These are phyloP conservation scores for Zingel zingel DNA, from an alignment of 2,113 vertebrate genomes.

Conservation along the genomic window DNA sequence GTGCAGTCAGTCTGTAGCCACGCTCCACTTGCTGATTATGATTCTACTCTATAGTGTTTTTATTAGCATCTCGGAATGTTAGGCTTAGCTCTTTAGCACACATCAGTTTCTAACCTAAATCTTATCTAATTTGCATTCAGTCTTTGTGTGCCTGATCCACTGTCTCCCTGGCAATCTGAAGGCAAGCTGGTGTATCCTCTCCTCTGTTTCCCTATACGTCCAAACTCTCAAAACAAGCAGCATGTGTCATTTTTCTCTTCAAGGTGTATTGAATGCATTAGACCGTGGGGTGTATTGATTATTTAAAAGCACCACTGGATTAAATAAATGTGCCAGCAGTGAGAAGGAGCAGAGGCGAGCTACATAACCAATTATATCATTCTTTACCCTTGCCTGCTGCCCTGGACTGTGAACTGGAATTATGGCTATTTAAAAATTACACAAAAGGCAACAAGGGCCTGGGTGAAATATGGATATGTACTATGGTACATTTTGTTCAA, in stretches of 20 bases:
- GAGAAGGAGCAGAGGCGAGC: slow-evolving; percentile 62
- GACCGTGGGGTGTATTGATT: slow-evolving; percentile 72
- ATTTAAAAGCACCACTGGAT: slow-evolving; percentile 74
- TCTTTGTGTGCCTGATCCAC: background rate
- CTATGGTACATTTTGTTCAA: slow-evolving; percentile 23
- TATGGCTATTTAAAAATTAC: slow-evolving; percentile 61
- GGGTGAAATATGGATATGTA: slow-evolving; percentile 22
- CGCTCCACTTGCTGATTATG: slow-evolving; percentile 32
- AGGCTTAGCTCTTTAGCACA: background rate
- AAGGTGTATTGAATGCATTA: slow-evolving; percentile 64
- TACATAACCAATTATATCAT: slow-evolving; percentile 75
- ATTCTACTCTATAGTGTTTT: slow-evolving; percentile 27
- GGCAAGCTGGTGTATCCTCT: slow-evolving; percentile 5
- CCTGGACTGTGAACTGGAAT: slow-evolving; percentile 45
- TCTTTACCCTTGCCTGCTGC: slow-evolving; percentile 48
- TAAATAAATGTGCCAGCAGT: slow-evolving; percentile 62
- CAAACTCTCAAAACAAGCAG: slow-evolving; percentile 35
- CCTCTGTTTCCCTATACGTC: background rate
- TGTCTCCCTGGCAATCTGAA: background rate
- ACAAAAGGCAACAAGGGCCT: slow-evolving; percentile 14
- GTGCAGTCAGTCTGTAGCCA: background rate
- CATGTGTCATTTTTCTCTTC: slow-evolving; percentile 57
- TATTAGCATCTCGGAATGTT: slow-evolving; percentile 20
- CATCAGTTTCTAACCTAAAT: slow-evolving; percentile 10
- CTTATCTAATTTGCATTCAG: slow-evolving; percentile 10